Evolutionary conservation across 1,140 invertebrate species (phyloP), one percentile per base, ranked within the genome.

Genomic region (Ericerus pela): DNA sequence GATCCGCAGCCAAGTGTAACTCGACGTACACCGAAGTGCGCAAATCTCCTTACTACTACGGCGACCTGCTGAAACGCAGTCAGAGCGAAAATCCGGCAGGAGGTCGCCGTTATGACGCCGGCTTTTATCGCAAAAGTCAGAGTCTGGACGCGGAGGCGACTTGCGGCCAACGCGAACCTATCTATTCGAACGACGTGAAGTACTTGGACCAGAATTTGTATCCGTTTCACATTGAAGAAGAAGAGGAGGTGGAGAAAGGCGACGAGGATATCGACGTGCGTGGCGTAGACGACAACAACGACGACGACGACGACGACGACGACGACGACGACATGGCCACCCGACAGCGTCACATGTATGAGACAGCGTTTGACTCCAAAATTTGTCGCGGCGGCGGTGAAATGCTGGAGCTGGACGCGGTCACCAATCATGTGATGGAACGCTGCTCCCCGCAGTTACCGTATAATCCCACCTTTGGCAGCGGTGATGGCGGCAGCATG

Each of bases 281-380:
- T n/a, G n/a, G n/a, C n/a, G n/a, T n/a, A n/a, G n/a, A n/a, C n/a
- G n/a, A n/a, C n/a, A n/a, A n/a, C n/a, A n/a, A n/a, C n/a, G n/a
- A 20, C 43, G 5, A 24, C 29, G 33, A 3, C 47, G 38, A 14
- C 38, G 1, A 18, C 28, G 53, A 37, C 28, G 24, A 60, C 16
- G 31, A 54, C 62, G 70, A 75, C 62, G 75, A 75, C 68, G 71
- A 75, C 65, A 81, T 81, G 81, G 74, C 78, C 61, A 76, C 31
- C 14, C 52, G 52, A 24, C 30, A 75, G 65, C 78, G 81, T 63
- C 83, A 84, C 67, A 75, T 88, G 28, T 90, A 89, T 66, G 87
- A 90, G 69, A 90, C 87, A 31, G 87, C 87, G 36, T 90, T 90
- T 69, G 87, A 89, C 67, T 87, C 84, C 66, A 85, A 85, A 67